phyloP scores from a whole-genome alignment of 2,888 invertebrate species.

The Noctuana brunneofusca region DNA sequence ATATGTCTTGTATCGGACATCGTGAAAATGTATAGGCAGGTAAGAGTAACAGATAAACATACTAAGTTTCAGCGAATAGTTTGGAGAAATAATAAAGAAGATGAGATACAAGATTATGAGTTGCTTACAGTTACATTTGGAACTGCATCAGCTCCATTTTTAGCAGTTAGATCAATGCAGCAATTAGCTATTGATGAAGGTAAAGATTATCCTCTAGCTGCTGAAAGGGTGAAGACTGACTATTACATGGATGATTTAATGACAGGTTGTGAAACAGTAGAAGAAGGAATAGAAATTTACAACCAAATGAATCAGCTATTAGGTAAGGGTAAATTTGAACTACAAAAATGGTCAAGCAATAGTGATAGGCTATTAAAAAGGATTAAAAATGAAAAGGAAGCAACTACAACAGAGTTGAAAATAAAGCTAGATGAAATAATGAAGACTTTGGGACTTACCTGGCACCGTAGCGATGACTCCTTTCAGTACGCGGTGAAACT shows the following conservation, averaged over 20 bases:
- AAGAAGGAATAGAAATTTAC: not conserved
- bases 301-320: not conserved
- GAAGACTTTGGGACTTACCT: slow-evolving; percentile 45
- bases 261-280: not conserved
- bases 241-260: slow-evolving; percentile 3
- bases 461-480: slow-evolving; percentile 41
- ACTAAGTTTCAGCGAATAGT: not conserved
- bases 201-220: not conserved
- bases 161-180: not conserved
- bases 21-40: not conserved
- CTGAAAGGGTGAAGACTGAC: not conserved
- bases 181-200: not conserved
- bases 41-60: not conserved
- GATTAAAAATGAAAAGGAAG: slow-evolving; percentile 2
- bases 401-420: slow-evolving; percentile 28
- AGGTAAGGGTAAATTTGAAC: not conserved
- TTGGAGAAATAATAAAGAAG: not conserved
- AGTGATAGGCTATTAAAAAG: not conserved
- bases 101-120: not conserved
- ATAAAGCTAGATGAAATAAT: slow-evolving; percentile 41
- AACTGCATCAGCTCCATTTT: not conserved
- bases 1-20: not conserved
- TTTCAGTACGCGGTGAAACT: slow-evolving; percentile 43
- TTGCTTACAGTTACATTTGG: not conserved
- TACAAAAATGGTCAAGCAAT: not conserved